Evolutionary conservation across 2,888 invertebrate species (phyloP), one percentile per base, ranked within the genome.

Genomic region (Isoperla grammatica): DNA sequence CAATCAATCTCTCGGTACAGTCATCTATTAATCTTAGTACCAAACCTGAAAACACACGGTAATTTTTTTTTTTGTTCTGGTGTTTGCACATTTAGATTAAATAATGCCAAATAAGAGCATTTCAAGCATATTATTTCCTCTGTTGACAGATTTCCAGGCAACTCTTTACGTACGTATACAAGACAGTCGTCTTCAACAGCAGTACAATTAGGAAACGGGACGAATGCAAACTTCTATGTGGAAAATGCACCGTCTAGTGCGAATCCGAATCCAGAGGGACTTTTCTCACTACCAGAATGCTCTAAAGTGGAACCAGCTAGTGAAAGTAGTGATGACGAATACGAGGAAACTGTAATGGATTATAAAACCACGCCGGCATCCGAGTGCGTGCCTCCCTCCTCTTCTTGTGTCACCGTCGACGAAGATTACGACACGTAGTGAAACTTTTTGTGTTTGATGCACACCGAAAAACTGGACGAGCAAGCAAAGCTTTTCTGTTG

Each of bases 341-440:
- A 56, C n/a, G 57, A 46, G 20, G 57, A 57, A n/a, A 48, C 15
- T 57, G 22, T 39, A 39, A 57, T 15, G 57, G 29, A 29, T 29
- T 29, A 29, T 29, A 29, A 29, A 29, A 29, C 29, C 29, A 29
- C 29, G 8, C 29, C 8, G 29, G 29, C 8, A 29, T 29, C 29
- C 4, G 35, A 22, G 35, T 29, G 35, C 22, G 35, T 22, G 22
- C 37, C 17, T 12, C 40, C 49, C 39, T 9, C 46, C 39, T 9
- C 46, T 23, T 17, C 22, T 35, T 40, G 49, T 29, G 13, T 15
- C 12, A 13, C 22, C 13, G 50, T 61, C 17, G 61, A 61, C 56
- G 61, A 61, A 35, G 61, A 61, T 39, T 61, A 61, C 45, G 61
- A 61, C 15, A 61, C 61, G 17, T 61, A 61, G 58, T 29, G 29